phyloP scores from a whole-genome alignment of 2,888 invertebrate genomes.

The Sinelater perroti region DNA sequence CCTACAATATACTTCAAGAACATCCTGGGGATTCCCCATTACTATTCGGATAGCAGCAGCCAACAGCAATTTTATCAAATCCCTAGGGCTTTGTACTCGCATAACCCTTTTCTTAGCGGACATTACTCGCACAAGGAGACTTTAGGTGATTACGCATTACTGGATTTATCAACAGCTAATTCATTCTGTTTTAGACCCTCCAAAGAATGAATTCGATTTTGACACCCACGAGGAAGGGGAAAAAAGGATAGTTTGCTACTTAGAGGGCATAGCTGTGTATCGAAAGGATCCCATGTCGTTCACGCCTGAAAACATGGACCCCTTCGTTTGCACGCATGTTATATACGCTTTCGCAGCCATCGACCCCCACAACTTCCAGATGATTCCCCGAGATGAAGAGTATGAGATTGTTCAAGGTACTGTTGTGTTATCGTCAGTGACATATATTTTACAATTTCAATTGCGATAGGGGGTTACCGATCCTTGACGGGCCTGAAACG shows the following conservation, averaged over 20 bases:
- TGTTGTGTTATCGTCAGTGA: not conserved
- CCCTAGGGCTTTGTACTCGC: conserved; percentile 43
- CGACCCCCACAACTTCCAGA: conserved; percentile 70
- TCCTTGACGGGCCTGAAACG: conserved; percentile 74
- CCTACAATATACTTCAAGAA: conserved; percentile 12
- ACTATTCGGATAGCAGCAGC: conserved; percentile 50
- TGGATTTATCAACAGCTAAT: no score
- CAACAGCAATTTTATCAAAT: conserved; percentile 47
- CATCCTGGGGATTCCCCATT: conserved; percentile 45
- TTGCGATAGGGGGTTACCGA: conserved; percentile 72
- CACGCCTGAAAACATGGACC: conserved; percentile 70
- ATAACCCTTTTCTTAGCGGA: conserved; percentile 33
- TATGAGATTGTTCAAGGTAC: conserved; percentile 75
- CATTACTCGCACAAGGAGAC: not conserved
- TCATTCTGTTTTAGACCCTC: no score
- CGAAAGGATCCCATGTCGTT: conserved; percentile 74
- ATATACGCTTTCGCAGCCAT: conserved; percentile 77
- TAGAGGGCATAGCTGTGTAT: conserved; percentile 74
- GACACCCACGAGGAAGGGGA: conserved; percentile 26
- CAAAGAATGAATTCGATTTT: no score
- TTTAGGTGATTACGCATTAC: conserved; percentile 5
- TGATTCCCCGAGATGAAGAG: conserved; percentile 73
- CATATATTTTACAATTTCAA: not conserved
- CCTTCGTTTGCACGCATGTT: conserved; percentile 75
- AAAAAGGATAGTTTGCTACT: conserved; percentile 72